Evolutionary conservation across 2,888 invertebrate genomes (phyloP), one percentile per base, ranked within the genome.

Genomic region (Punctoribates punctum): DNA sequence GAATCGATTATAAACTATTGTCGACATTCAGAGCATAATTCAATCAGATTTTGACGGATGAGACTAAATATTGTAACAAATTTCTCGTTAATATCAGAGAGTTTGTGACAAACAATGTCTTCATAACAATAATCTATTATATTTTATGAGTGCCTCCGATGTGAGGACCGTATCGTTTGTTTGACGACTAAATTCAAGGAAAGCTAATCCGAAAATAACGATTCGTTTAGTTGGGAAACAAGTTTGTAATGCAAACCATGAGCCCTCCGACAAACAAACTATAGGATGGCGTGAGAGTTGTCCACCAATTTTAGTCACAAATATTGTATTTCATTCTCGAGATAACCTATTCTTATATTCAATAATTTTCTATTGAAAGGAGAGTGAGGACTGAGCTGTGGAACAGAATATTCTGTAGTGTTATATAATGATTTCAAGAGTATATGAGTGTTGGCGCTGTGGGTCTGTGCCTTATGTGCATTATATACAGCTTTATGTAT

Each of bases 271-370:
- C 42, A 9, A 42, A 42, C 42, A 9, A 42, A 34, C 46, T 34
- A 42, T 42, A 42, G 42, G 42, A 42, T 42, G 11, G 42, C 42
- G 42, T 42, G 42, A 4, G 17, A 65, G 65, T 34, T 29, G 29
- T 65, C 17, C 8, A 57, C 65, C 20, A 65, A 34, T 34, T 65
- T 65, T 60, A 15, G 2, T 1, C 25, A 20, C 25, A 25, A 20
- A 23, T 54, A 54, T 54, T 20, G 54, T 25, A 54, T 54, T 54
- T 65, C 34, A 23, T 20, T 65, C 29, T 65, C 34, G 13, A 27
- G 62, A 65, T 57, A 57, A 23, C 57, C 13, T 57, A 57, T 57
- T 38, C 62, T 27, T 27, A 42, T 42, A 42, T 42, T 42, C 42
- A 42, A 42, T 42, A 42, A 13, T 42, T 42, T 42, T 42, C 42